Evolutionary conservation across 2,797 vertebrate species (phyloP).

Genomic region (Myripristis murdjan): DNA sequence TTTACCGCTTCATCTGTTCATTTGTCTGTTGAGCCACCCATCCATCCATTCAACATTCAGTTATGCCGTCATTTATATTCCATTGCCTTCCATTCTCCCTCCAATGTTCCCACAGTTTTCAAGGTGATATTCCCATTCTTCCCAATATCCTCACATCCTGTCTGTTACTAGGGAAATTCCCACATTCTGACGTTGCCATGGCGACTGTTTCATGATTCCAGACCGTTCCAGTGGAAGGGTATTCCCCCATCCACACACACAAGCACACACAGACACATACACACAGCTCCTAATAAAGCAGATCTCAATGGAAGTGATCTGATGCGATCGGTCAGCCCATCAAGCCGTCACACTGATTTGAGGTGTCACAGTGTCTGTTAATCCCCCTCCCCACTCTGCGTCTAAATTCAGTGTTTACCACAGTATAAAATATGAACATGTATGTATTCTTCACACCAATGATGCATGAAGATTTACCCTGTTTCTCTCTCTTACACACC

Average conservation of each 20-base stretch:
- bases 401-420: constrained; percentile 40
- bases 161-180: constrained; percentile 86
- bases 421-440: constrained; percentile 30
- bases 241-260: constrained; percentile 75
- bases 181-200: constrained; percentile 73
- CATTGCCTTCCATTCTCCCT: neutral
- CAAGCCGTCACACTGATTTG: constrained; percentile 44
- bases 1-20: constrained; percentile 24
- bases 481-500: constrained; percentile 1
- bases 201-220: constrained; percentile 77
- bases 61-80: neutral
- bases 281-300: constrained; percentile 11
- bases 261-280: constrained; percentile 25
- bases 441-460: constrained; percentile 25
- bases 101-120: constrained; percentile 33
- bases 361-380: constrained; percentile 59
- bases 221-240: constrained; percentile 78
- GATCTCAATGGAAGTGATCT: constrained; percentile 44
- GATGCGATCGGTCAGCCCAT: constrained; percentile 61
- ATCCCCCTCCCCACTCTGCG: constrained; percentile 49
- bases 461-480: constrained; percentile 1
- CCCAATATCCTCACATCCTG: constrained; percentile 59
- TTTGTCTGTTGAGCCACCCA: constrained; percentile 12
- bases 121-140: constrained; percentile 74
- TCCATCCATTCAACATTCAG: constrained; percentile 15